phyloP scores from a whole-genome alignment of 2,113 vertebrate genomes.

The Danionella cerebrum region DNA sequence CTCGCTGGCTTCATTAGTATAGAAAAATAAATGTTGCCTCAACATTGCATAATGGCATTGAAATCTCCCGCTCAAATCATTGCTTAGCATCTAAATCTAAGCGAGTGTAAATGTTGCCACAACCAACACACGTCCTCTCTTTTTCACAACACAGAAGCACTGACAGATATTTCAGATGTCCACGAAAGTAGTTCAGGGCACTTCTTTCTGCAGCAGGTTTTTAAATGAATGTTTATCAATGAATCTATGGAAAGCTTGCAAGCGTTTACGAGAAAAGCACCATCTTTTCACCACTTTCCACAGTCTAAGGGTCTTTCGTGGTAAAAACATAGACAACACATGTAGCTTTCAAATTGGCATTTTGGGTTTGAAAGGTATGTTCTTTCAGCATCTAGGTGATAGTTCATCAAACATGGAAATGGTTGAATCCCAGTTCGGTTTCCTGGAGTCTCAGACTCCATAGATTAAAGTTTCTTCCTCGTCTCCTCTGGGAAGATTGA shows the following conservation, averaged over 20 bases:
- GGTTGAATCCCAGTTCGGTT: neutral
- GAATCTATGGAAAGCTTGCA: constrained; percentile 18
- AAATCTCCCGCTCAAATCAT: neutral
- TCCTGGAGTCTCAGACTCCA: neutral
- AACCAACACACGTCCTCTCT: neutral
- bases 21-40: constrained; percentile 41
- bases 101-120: neutral
- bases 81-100: neutral
- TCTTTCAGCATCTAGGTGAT: neutral
- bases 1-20: constrained; percentile 3
- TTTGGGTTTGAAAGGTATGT: neutral
- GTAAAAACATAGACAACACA: neutral
- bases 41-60: constrained; percentile 36
- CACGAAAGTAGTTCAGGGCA: neutral
- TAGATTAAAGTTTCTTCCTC: neutral
- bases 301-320: constrained; percentile 25
- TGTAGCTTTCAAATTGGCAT: neutral
- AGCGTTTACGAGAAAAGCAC: constrained; percentile 17
- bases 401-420: neutral
- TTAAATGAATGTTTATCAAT: neutral
- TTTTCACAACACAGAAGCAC: neutral
- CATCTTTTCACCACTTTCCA: constrained; percentile 18
- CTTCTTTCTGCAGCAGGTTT: constrained; percentile 1
- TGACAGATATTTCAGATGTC: neutral
- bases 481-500: neutral